Evolutionary conservation across 2,888 invertebrate genomes (phyloP), one percentile per base, ranked within the genome.

Genomic region (Cepaea hortensis): DNA sequence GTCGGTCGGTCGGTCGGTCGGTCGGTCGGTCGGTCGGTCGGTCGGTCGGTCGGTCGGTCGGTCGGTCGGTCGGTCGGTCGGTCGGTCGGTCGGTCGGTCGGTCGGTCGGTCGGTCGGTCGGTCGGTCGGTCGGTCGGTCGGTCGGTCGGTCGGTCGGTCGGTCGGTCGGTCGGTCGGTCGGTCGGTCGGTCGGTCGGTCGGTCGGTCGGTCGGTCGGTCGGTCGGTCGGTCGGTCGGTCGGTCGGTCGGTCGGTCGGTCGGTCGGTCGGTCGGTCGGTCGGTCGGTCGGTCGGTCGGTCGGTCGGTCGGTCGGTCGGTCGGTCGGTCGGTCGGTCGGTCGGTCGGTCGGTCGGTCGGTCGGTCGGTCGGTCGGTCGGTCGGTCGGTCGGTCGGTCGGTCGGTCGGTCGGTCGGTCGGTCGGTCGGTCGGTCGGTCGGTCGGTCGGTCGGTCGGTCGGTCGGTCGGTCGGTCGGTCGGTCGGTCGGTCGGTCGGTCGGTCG

Each of bases 101-200:
- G 70, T 70, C 70, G 9, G 70, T 70, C 70, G 9, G 70, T 70
- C 70, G 9, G 70, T 70, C 70, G 9, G 70, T 70, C 70, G 9
- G 70, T 70, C 70, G 9, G 70, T 70, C 70, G 9, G 70, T 70
- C 70, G 9, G 70, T 70, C 70, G 9, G 70, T 70, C 70, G 9
- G 70, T 70, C n/a, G n/a, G n/a, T n/a, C n/a, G n/a, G n/a, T n/a
- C n/a, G n/a, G n/a, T n/a, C 73, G 73, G 73, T 73, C 73, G 73
- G 73, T 73, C 73, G 73, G 73, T 73, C 73, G 73, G 73, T 73
- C 73, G 73, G 73, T 73, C 73, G 73, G 73, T 73, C 73, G 73
- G 73, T 73, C 73, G 73, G 73, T 73, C 73, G 73, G 73, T 73
- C 73, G 73, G 73, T 73, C 73, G 73, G 73, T 73, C 73, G 73